Evolutionary conservation across 2,888 invertebrate species (phyloP).

Genomic region (Orthonevra nobilis): DNA sequence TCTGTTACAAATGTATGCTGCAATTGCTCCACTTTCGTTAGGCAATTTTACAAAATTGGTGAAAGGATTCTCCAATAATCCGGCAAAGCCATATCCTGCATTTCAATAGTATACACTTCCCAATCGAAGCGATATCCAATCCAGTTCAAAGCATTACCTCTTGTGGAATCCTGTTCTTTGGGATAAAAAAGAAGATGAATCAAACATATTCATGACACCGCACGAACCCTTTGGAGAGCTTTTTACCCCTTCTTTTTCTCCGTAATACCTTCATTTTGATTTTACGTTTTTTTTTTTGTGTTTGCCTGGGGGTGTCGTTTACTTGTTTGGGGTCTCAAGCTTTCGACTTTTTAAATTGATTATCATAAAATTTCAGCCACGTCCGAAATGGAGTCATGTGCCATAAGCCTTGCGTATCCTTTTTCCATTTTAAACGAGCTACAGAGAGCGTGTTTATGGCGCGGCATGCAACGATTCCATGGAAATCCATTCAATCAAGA

Average conservation of each 20-base stretch:
- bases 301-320: too few relatives aligned
- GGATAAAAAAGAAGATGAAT: conserved; percentile 34
- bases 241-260: neutral
- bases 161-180: conserved; percentile 18
- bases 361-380: conserved; percentile 69
- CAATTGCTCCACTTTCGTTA: conserved; percentile 13
- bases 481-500: conserved; percentile 69
- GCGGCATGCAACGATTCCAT: conserved; percentile 17
- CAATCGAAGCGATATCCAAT: conserved; percentile 51
- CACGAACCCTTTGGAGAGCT: conserved; percentile 46
- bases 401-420: conserved; percentile 41
- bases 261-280: conserved; percentile 24
- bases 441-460: neutral
- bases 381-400: conserved; percentile 68
- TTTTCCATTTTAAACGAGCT: too few relatives aligned
- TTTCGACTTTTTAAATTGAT: conserved; percentile 55
- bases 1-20: conserved; percentile 10
- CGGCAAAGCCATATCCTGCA: conserved; percentile 47
- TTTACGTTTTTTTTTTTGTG: conserved; percentile 7
- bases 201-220: conserved; percentile 51
- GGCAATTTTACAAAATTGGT: conserved; percentile 59
- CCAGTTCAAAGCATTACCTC: conserved; percentile 22
- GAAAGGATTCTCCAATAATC: conserved; percentile 63
- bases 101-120: conserved; percentile 46
- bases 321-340: conserved; percentile 26